Conservation (phyloP, 1,140 invertebrate species). For the Phymastichus coffea region DNA sequence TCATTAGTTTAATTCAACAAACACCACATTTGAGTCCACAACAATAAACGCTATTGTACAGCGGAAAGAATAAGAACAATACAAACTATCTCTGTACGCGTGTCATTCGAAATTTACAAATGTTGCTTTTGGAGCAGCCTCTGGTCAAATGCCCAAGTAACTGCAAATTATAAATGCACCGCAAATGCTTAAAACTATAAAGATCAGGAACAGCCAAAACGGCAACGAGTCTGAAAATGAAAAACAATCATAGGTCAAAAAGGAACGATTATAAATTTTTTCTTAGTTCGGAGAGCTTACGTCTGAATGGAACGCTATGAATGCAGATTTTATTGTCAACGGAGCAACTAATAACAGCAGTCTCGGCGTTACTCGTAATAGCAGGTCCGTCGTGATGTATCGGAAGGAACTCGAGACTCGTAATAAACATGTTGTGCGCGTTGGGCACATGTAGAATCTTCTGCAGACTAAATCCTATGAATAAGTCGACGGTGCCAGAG, state of each 20-base stretch:
- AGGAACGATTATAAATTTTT: constrained; percentile 19
- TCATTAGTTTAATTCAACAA: too few species aligned
- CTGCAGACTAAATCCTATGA: constrained; percentile 90
- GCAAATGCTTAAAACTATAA: constrained; percentile 73
- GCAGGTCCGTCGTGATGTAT: constrained; percentile 64
- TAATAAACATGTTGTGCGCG: constrained; percentile 93
- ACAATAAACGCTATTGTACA: background rate
- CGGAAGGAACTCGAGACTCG: constrained; percentile 86
- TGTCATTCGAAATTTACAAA: constrained; percentile 20
- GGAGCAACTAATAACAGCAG: constrained; percentile 89
- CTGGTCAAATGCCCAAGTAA: constrained; percentile 73
- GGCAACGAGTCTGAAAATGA: constrained; percentile 70
- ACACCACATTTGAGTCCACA: background rate
- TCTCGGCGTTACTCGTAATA: constrained; percentile 72
- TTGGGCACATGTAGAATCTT: constrained; percentile 76
- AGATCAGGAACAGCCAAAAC: constrained; percentile 72
- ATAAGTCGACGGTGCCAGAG: constrained; percentile 86
- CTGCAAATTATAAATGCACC: constrained; percentile 77
- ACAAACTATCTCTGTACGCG: too few species aligned
- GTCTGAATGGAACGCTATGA: constrained; percentile 80
- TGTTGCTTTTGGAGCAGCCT: background rate
- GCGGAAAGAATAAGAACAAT: constrained; percentile 14
- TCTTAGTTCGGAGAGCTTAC: constrained; percentile 60
- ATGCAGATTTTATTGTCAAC: constrained; percentile 92
- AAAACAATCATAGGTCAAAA: constrained; percentile 32